Conservation (phyloP, 2,113 vertebrate genomes). For the Calyptomena viridis region DNA sequence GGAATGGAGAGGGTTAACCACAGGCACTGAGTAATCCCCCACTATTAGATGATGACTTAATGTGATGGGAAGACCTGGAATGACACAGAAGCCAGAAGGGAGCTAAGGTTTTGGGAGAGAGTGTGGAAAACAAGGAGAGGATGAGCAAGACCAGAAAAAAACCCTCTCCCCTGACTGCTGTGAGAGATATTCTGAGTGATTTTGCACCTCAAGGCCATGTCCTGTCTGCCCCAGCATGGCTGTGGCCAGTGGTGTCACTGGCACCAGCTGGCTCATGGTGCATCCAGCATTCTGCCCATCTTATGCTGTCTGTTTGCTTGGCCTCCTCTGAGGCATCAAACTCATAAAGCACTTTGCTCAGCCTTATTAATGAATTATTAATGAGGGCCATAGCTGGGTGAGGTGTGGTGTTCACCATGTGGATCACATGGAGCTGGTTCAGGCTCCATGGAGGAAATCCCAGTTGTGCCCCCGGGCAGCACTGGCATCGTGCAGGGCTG, state of each 20-base stretch:
- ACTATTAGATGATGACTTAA: not conserved
- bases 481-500: accelerated
- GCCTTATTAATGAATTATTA: not conserved
- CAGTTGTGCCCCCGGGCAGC: accelerated
- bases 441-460: not conserved
- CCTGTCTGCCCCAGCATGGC: not conserved
- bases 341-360: not conserved
- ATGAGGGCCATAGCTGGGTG: not conserved
- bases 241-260: not conserved
- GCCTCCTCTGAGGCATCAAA: not conserved
- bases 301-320: not conserved
- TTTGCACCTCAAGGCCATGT: not conserved
- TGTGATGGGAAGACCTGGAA: not conserved
- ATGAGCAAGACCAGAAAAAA: not conserved
- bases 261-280: not conserved
- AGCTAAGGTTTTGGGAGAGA: not conserved
- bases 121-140: not conserved
- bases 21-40: not conserved
- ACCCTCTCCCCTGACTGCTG: not conserved
- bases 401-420: not conserved
- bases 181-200: not conserved
- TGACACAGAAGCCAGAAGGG: not conserved
- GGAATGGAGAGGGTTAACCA: not conserved
- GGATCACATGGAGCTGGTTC: not conserved
- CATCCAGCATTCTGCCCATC: not conserved